phyloP scores from a whole-genome alignment of 2,113 vertebrate species.

The Amblyornis subalaris region DNA sequence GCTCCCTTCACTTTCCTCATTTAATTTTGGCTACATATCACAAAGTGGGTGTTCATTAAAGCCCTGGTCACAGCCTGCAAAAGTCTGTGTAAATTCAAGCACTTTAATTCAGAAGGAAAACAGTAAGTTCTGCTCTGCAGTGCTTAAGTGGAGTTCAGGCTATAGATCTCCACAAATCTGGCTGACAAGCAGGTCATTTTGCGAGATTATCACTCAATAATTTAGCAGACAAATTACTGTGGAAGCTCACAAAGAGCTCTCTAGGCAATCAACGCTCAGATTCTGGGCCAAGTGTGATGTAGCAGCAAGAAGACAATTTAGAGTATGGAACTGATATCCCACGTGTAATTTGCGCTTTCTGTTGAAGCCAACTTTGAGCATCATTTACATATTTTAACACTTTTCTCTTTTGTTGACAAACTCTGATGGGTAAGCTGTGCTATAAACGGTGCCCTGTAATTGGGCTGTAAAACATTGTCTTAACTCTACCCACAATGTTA shows the following conservation, averaged over 20 bases:
- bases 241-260: not conserved
- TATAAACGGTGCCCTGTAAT: slow-evolving; percentile 41
- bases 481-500: slow-evolving; percentile 20
- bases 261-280: not conserved
- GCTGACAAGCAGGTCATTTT: not conserved
- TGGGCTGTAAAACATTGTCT: slow-evolving; percentile 51
- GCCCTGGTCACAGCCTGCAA: not conserved
- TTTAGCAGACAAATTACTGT: not conserved
- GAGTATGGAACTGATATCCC: not conserved
- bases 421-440: slow-evolving; percentile 23
- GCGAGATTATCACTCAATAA: not conserved
- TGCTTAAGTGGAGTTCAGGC: not conserved
- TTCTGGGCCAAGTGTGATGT: not conserved
- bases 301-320: not conserved
- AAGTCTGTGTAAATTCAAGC: not conserved
- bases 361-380: slow-evolving; percentile 2
- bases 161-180: not conserved
- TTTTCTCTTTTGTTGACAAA: slow-evolving; percentile 48
- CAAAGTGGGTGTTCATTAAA: not conserved
- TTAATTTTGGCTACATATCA: not conserved
- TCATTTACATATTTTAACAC: slow-evolving; percentile 43
- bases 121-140: fast-evolving
- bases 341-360: not conserved
- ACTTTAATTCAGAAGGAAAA: not conserved
- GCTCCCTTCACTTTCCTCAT: not conserved